Conservation (phyloP, 2,113 vertebrate species). For the Rhynchomys soricoides region DNA sequence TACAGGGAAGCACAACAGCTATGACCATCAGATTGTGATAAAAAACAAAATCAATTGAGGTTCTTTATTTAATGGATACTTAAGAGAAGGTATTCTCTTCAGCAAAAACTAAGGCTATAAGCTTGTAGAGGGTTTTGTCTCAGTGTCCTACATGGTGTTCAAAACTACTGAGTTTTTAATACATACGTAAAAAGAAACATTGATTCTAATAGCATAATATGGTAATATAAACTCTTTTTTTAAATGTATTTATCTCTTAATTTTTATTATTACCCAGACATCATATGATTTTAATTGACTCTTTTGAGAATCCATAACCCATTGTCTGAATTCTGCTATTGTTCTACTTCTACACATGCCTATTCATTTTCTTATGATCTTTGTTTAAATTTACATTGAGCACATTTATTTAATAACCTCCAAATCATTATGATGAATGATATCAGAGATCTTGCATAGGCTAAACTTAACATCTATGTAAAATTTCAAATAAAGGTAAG, state of each 20-base stretch:
- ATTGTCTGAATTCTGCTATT: not conserved
- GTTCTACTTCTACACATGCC: not conserved
- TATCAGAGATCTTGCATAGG: not conserved
- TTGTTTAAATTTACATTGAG: not conserved
- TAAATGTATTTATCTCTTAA: not conserved
- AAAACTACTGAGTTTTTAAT: not conserved
- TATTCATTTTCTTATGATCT: not conserved
- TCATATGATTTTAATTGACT: not conserved
- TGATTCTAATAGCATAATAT: not conserved
- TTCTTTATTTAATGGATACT: not conserved
- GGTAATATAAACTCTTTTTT: not conserved
- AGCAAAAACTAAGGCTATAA: not conserved
- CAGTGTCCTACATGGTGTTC: not conserved
- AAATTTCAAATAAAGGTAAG: not conserved
- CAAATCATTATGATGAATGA: not conserved
- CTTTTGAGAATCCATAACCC: not conserved
- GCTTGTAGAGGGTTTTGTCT: not conserved
- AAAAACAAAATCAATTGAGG: not conserved
- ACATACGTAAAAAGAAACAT: not conserved
- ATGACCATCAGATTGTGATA: not conserved
- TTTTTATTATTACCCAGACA: not conserved
- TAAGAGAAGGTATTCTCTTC: not conserved
- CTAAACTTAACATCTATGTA: not conserved
- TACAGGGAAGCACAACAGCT: not conserved
- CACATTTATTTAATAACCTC: not conserved